Evolutionary conservation across 2,113 vertebrate species (phyloP).

Genomic region (Myodes glareolus): DNA sequence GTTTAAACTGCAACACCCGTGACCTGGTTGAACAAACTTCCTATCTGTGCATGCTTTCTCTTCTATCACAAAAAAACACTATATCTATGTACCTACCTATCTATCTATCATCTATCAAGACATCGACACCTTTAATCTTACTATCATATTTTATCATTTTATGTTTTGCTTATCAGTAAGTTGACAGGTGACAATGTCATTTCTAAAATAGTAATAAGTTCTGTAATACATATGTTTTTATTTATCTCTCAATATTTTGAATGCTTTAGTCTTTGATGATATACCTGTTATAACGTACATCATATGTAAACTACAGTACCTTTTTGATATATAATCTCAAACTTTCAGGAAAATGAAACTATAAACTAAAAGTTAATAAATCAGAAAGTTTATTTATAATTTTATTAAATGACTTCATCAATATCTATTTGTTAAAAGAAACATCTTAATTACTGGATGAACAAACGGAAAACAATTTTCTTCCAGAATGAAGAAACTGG

Average conservation of each 20-base stretch:
- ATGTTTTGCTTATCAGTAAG: not conserved
- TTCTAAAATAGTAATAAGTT: not conserved
- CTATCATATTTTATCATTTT: not conserved
- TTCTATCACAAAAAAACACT: not conserved
- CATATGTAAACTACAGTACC: not conserved
- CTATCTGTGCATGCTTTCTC: accelerated
- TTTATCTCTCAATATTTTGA: not conserved
- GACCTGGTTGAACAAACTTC: not conserved
- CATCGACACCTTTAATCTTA: not conserved
- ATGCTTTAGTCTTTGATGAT: not conserved
- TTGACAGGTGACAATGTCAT: not conserved
- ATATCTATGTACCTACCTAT: too few relatives aligned
- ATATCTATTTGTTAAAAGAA: not conserved
- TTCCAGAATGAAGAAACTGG: not conserved
- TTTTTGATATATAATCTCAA: not conserved
- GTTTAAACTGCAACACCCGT: not conserved
- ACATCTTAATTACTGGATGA: not conserved
- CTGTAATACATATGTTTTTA: not conserved
- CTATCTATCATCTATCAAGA: not conserved
- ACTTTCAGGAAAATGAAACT: not conserved
- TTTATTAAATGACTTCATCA: not conserved
- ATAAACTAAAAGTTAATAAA: not conserved
- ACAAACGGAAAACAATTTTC: not conserved
- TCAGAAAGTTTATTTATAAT: not conserved
- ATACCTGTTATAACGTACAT: not conserved